Evolutionary conservation across 2,113 vertebrate species (phyloP).

Genomic region (Hipposideros armiger): DNA sequence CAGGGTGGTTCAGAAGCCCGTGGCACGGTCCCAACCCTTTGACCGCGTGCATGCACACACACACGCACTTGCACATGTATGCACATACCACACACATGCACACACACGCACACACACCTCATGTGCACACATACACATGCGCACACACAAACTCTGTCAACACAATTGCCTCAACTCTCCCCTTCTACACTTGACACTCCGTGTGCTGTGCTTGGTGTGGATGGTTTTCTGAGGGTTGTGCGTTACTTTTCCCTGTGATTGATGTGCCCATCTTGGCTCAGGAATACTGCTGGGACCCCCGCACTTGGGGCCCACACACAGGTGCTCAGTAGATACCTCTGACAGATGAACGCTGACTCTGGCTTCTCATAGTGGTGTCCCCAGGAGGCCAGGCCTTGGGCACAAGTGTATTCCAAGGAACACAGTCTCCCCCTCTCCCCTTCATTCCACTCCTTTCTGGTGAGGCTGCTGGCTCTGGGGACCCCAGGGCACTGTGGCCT

Average conservation of each 20-base stretch:
- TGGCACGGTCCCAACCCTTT: not conserved
- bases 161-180: not conserved
- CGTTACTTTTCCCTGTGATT: not conserved
- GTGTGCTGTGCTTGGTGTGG: not conserved
- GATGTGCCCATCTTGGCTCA: not conserved
- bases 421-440: not conserved
- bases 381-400: not conserved
- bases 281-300: not conserved
- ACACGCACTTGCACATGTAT: too few relatives aligned
- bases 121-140: not conserved
- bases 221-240: not conserved
- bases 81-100: too few relatives aligned
- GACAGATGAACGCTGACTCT: not conserved
- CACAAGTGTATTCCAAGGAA: not conserved
- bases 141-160: not conserved
- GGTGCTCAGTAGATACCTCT: not conserved
- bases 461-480: not conserved
- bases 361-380: not conserved
- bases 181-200: not conserved
- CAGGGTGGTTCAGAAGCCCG: not conserved
- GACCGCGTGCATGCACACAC: not conserved
- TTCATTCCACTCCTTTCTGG: not conserved
- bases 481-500: not conserved
- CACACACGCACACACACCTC: too few relatives aligned
- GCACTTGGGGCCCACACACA: not conserved